Percentiles rank a stretch among this genome's conserved stretches.
Conservation (phyloP, 2,797 vertebrate genomes). For the Lacerta agilis region DNA sequence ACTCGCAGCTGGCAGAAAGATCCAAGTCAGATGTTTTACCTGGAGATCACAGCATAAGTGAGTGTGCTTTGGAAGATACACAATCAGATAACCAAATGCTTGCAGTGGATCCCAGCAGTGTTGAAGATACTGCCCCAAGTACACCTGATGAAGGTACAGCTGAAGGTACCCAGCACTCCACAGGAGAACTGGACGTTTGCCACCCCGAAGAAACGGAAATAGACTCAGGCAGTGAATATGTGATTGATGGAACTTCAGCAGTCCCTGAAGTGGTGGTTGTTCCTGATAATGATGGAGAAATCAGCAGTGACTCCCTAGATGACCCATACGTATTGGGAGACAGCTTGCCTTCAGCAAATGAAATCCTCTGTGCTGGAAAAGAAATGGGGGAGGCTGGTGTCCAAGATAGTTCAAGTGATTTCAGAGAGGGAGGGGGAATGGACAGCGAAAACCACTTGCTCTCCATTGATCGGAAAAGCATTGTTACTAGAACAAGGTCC, state of each 20-base stretch:
- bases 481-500: slow-evolving; percentile 84
- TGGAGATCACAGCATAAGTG: slow-evolving; percentile 35
- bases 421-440: slow-evolving; percentile 52
- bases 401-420: slow-evolving; percentile 24
- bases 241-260: slow-evolving; percentile 33
- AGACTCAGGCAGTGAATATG: slow-evolving; percentile 16
- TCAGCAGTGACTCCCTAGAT: slow-evolving; percentile 55
- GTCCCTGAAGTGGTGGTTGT: slow-evolving; percentile 63
- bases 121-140: slow-evolving; percentile 38
- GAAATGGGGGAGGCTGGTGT: slow-evolving; percentile 30
- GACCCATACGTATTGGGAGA: slow-evolving; percentile 78
- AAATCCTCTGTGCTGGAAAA: slow-evolving; percentile 28
- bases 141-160: slow-evolving; percentile 18
- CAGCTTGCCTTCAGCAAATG: slow-evolving; percentile 51
- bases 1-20: slow-evolving; percentile 28
- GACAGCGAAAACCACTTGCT: slow-evolving; percentile 78
- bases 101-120: slow-evolving; percentile 35
- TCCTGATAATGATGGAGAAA: slow-evolving; percentile 61
- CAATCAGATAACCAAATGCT: slow-evolving; percentile 41
- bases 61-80: slow-evolving; percentile 32
- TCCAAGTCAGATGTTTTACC: slow-evolving; percentile 10
- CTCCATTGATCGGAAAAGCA: slow-evolving; percentile 76
- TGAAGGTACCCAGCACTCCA: slow-evolving; percentile 19
- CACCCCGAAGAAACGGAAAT: slow-evolving; percentile 34
- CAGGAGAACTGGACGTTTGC: slow-evolving; percentile 45